These are phyloP conservation scores for Sturnira hondurensis DNA, from an alignment of 2,113 vertebrate genomes.

Conservation along the genomic window DNA sequence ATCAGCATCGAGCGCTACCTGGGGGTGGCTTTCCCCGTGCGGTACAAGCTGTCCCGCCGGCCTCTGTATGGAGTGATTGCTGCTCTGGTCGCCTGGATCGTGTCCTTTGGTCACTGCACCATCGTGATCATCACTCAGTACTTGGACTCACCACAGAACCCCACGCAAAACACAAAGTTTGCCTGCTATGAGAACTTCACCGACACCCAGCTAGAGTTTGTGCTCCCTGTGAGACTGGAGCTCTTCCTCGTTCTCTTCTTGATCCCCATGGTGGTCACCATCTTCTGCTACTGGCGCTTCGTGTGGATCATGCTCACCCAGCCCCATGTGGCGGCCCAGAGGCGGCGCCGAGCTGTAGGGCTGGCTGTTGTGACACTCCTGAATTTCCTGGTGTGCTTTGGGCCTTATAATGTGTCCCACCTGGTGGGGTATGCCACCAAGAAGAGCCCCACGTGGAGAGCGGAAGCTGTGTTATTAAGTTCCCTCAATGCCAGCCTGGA, in stretches of 20 bases:
- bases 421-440: slow-evolving; percentile 82
- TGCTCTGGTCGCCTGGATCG: slow-evolving; percentile 85
- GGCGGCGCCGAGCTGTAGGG: slow-evolving; percentile 73
- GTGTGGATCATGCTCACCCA: slow-evolving; percentile 74
- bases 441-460: slow-evolving; percentile 83
- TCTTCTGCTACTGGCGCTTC: slow-evolving; percentile 79
- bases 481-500: slow-evolving; percentile 91
- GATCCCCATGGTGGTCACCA: slow-evolving; percentile 73
- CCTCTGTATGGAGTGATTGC: slow-evolving; percentile 78
- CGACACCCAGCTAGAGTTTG: rapidly evolving
- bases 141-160: not conserved
- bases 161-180: rapidly evolving
- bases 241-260: slow-evolving; percentile 77
- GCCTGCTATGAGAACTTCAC: slow-evolving; percentile 76
- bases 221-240: slow-evolving; percentile 75
- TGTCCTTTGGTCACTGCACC: slow-evolving; percentile 84
- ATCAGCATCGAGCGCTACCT: slow-evolving; percentile 92
- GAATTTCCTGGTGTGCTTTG: slow-evolving; percentile 80
- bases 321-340: slow-evolving; percentile 65
- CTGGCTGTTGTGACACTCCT: slow-evolving; percentile 75
- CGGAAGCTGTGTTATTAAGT: slow-evolving; percentile 84
- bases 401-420: slow-evolving; percentile 91
- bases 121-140: slow-evolving; percentile 84
- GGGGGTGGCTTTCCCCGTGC: slow-evolving; percentile 89
- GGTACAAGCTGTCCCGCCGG: slow-evolving; percentile 81